These are phyloP conservation scores for Sphaerophoria rueppellii DNA, from an alignment of 2,888 invertebrate species.

Conservation along the genomic window DNA sequence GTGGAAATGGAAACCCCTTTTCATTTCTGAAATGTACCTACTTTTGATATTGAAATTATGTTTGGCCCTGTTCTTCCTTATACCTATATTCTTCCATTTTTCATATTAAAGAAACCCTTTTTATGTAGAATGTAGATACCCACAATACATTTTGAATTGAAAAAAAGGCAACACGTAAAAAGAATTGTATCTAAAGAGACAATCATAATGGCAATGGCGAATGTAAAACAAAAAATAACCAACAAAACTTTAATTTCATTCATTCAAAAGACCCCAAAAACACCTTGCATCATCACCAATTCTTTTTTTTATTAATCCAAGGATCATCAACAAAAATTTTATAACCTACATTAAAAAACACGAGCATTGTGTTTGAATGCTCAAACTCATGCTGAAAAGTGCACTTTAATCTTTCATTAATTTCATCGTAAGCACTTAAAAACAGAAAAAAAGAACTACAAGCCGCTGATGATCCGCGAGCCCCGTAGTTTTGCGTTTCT, in stretches of 20 bases:
- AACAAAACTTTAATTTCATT: background rate
- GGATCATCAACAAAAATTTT: background rate
- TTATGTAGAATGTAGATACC: too few species aligned
- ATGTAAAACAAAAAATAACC: background rate
- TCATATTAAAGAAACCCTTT: too few species aligned
- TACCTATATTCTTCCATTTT: too few species aligned
- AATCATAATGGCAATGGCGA: background rate
- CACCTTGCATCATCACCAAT: conserved; percentile 29
- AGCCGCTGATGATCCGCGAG: conserved; percentile 30
- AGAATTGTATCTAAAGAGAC: background rate
- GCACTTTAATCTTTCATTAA: conserved; percentile 39
- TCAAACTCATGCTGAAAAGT: conserved; percentile 13
- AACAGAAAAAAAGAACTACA: background rate
- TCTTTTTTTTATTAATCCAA: background rate
- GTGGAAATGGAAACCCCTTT: too few species aligned
- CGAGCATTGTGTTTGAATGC: conserved; percentile 32
- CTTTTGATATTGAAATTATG: too few species aligned
- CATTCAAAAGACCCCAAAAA: background rate
- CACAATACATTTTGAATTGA: too few species aligned
- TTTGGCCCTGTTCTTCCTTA: too few species aligned
- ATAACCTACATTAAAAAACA: conserved; percentile 15
- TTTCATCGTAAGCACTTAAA: background rate
- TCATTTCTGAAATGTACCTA: too few species aligned
- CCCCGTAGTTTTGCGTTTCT: background rate
- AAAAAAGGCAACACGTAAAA: too few species aligned